Percentiles rank a stretch among this genome's conserved stretches.
Evolutionary conservation across 53 echinoderm and acorn worm genomes (phyloP).

Genomic region (Mesocentrotus franciscanus): DNA sequence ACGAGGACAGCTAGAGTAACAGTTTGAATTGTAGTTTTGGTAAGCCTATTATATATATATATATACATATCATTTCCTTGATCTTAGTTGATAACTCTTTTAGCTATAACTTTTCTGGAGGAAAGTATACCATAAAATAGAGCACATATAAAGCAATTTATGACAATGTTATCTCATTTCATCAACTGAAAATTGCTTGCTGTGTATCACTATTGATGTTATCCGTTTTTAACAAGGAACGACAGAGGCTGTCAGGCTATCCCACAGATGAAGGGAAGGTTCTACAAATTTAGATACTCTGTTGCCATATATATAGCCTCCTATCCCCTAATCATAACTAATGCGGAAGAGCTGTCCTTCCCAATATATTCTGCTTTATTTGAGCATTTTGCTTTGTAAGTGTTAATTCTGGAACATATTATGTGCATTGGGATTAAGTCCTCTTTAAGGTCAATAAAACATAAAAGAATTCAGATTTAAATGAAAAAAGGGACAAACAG

Average conservation of each 20-base stretch:
- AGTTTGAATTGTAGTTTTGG: too few species aligned
- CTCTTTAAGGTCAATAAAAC: neutral
- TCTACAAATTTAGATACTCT: neutral
- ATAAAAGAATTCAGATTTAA: neutral
- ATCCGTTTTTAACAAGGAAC: neutral
- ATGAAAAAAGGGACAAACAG: neutral
- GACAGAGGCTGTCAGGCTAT: neutral
- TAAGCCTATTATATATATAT: too few species aligned
- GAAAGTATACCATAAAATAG: too few species aligned
- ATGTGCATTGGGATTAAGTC: neutral
- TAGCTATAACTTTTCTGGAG: too few species aligned
- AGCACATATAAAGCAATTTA: neutral
- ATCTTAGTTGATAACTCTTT: too few species aligned
- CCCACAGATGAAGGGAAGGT: neutral
- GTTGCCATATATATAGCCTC: neutral
- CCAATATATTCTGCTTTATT: neutral
- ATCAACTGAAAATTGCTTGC: neutral
- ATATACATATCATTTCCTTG: too few species aligned
- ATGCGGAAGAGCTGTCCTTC: neutral
- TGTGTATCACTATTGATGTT: neutral
- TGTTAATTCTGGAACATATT: neutral
- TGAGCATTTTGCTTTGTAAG: neutral
- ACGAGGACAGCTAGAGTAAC: too few species aligned
- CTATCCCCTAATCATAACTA: neutral
- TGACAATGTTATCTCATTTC: neutral